phyloP scores from a whole-genome alignment of 2,113 vertebrate genomes.

The Myotis brandtii region DNA sequence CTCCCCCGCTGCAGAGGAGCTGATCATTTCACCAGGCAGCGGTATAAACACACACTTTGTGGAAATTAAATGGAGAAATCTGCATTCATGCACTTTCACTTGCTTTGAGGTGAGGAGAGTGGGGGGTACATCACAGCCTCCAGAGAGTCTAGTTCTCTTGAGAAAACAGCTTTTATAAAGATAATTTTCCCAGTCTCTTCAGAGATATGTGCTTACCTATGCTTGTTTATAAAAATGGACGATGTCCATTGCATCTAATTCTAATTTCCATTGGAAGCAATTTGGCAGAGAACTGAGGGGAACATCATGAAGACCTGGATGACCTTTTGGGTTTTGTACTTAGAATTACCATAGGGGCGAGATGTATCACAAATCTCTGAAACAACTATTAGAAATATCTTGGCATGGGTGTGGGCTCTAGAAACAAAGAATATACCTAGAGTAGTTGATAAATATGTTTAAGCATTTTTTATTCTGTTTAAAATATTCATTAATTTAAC shows the following conservation, averaged over 20 bases:
- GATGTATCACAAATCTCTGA: not conserved
- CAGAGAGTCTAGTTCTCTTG: not conserved
- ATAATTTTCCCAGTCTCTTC: not conserved
- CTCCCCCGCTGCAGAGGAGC: conserved; percentile 48
- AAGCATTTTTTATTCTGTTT: not conserved
- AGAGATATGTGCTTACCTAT: not conserved
- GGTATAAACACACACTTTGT: conserved; percentile 36
- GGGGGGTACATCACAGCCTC: not conserved
- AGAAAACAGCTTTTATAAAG: conserved; percentile 18
- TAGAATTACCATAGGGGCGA: not conserved
- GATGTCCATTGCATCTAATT: not conserved
- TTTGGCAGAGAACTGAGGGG: not conserved
- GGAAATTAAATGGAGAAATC: conserved; percentile 63
- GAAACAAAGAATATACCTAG: not conserved
- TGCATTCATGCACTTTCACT: not conserved
- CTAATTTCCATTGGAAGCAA: conserved; percentile 42
- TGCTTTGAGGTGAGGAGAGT: not conserved
- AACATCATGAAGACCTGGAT: not conserved
- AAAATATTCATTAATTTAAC: not conserved
- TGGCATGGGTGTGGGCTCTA: not conserved
- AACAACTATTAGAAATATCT: not conserved
- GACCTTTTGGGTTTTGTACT: not conserved
- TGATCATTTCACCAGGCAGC: conserved; percentile 75
- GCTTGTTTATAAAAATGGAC: not conserved
- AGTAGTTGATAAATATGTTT: not conserved